Conservation (phyloP, 2,888 invertebrate species). For the Eurois occulta region DNA sequence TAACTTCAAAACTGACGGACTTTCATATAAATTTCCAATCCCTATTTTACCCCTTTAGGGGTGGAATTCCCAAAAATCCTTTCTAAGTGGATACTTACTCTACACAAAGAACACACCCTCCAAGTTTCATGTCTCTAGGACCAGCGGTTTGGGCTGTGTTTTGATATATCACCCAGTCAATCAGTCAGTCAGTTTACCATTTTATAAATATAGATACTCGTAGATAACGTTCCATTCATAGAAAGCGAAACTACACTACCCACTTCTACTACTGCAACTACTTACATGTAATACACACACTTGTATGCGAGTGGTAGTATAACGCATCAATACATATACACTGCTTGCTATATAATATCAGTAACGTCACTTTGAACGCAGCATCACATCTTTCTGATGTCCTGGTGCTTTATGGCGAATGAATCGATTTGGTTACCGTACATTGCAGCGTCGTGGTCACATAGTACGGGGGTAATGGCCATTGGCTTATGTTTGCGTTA, state of each 20-base stretch:
- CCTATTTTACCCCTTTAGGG: no score
- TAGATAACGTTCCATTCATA: neutral
- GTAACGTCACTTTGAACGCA: neutral
- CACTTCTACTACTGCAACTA: neutral
- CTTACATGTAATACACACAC: neutral
- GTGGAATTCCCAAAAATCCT: no score
- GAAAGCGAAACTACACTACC: constrained; percentile 13
- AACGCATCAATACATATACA: neutral
- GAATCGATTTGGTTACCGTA: neutral
- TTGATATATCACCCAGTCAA: no score
- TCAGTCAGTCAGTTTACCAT: no score
- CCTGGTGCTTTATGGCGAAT: neutral
- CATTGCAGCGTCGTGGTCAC: neutral
- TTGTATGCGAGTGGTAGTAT: neutral
- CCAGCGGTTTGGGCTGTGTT: no score
- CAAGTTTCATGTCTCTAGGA: no score
- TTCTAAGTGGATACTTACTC: no score
- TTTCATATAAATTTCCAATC: no score
- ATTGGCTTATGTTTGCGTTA: neutral
- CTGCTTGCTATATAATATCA: neutral
- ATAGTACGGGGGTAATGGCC: neutral
- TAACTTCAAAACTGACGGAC: no score
- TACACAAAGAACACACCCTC: no score
- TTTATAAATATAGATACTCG: no score
- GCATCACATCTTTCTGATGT: neutral